Percentiles rank a stretch among this genome's conserved stretches.
Evolutionary conservation across 1,140 invertebrate genomes (phyloP).

Genomic region (Drosophila kikkawai): DNA sequence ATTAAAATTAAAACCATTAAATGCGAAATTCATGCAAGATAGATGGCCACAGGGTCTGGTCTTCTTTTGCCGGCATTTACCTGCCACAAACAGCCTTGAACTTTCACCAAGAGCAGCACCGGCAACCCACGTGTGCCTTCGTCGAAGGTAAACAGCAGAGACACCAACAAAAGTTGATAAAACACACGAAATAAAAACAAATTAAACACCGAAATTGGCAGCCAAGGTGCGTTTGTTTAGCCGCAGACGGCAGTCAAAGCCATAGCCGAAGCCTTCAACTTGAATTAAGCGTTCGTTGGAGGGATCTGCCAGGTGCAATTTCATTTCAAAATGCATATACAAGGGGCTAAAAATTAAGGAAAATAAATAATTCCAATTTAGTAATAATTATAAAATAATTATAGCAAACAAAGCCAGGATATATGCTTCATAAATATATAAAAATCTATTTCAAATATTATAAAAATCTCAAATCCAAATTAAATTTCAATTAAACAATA

Average conservation of each 20-base stretch:
- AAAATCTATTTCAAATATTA: no score
- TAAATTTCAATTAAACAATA: background rate
- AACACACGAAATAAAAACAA: slow-evolving; percentile 28
- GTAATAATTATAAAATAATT: no score
- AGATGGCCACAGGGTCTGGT: background rate
- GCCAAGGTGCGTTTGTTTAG: slow-evolving; percentile 75
- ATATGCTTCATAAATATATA: no score
- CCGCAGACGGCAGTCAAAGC: slow-evolving; percentile 18
- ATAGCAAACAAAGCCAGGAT: no score
- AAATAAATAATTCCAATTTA: no score
- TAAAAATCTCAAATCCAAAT: no score
- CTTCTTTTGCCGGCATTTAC: slow-evolving; percentile 18
- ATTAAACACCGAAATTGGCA: slow-evolving; percentile 66
- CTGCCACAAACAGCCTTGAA: slow-evolving; percentile 68
- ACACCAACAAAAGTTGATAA: slow-evolving; percentile 39
- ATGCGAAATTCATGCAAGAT: slow-evolving; percentile 1
- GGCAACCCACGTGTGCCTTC: slow-evolving; percentile 50
- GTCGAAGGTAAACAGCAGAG: slow-evolving; percentile 52
- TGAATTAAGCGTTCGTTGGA: slow-evolving; percentile 58
- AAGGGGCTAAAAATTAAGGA: no score
- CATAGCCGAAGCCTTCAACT: slow-evolving; percentile 64
- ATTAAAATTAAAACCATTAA: background rate
- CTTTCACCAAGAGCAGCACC: slow-evolving; percentile 60
- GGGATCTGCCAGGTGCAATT: background rate
- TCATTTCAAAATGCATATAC: no score